Evolutionary conservation across 2,113 vertebrate genomes (phyloP), one percentile per base, ranked within the genome.

Genomic region (Gambusia affinis): DNA sequence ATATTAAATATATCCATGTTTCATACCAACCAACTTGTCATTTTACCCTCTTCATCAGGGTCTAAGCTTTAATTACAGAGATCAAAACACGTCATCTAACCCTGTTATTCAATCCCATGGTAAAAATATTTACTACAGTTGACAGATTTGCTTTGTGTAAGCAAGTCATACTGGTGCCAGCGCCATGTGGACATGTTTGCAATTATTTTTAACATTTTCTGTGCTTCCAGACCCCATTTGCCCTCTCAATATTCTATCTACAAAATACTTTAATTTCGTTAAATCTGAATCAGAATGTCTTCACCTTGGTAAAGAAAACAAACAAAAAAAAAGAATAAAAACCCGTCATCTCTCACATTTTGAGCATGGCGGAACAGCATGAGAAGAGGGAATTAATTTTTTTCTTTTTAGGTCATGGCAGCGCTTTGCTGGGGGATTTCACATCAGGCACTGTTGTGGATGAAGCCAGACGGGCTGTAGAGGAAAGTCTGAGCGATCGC

Each of bases 401-500:
- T 47, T 47, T 60, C 31, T 79, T 70, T 72, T 63, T 66, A 78
- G 73, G 86, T 86, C 81, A 81, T 47, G 2, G 67, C 75, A 78
- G 83, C 81, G 67, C 66, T 72, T 76, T 70, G 51, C 80, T 31
- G 8, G 60, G 63, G 77, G 83, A 78, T 86, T 85, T 84, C 69
- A 67, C 77, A 81, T 86, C 72, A 17, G 76, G 73, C 73, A 35
- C 61, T 0, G 73, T 79, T 75, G 22, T 19, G 44, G 68, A 60
- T 62, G 19, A 72, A 73, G 70, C 42, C 75, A 57, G 65, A 60
- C 70, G 22, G 62, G 47, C 64, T 39, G 22, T 0, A 42, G 75
- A 22, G 28, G 69, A 65, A 54, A 70, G 64, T 70, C 79, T 47
- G 67, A 79, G 69, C 31, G 11, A 54, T 8, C 60, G 67, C 0